Base-by-base conservation (phyloP, 2,113 vertebrate species). In the Reinhardtius hippoglossoides region DNA sequence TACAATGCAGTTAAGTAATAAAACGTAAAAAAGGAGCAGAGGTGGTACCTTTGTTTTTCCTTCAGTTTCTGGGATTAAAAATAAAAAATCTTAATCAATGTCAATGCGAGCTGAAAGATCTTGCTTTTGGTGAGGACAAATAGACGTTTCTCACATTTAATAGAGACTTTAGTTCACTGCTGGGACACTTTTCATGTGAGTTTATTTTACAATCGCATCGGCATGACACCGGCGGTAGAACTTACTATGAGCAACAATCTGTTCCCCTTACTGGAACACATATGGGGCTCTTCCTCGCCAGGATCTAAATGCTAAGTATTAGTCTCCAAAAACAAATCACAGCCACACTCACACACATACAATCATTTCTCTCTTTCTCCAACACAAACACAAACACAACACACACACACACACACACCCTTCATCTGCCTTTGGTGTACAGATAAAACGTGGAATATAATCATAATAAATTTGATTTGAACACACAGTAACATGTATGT, bases 401-500 rank as follows among this genome's bases (percentile, higher is more conserved):
- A 31, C 31, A 31, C 31, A 81, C 4, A 42, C 71, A 57, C 70
- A 81, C 75, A 77, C 77, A 54, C 68, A 71, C 52, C 67, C 21
- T 61, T 69, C 23, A 44, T 54, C 40, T 78, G 21, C 77, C 24
- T 21, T 68, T 60, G 69, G 57, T 68, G 74, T 70, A n/a, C 14
- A 40, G 87, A 84, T 77, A 63, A 85, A 86, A 71, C 74, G 67
- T 50, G 35, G 31, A 78, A 68, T 72, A 69, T 48, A 80, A 85
- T 86, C 80, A 62, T 50, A 59, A 87, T 89, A 85, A 50, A 92
- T 92, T 86, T 2, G 15, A 87, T 89, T 92, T 88, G 62, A 74
- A 81, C 20, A n/a, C 68, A 59, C 74, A 87, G 90, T 84, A 89
- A 90, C 89, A 90, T 84, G 78, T 84, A 88, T 88, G 90, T 86